Base-by-base conservation (phyloP, 2,797 vertebrate species). In the Ara ararauna region DNA sequence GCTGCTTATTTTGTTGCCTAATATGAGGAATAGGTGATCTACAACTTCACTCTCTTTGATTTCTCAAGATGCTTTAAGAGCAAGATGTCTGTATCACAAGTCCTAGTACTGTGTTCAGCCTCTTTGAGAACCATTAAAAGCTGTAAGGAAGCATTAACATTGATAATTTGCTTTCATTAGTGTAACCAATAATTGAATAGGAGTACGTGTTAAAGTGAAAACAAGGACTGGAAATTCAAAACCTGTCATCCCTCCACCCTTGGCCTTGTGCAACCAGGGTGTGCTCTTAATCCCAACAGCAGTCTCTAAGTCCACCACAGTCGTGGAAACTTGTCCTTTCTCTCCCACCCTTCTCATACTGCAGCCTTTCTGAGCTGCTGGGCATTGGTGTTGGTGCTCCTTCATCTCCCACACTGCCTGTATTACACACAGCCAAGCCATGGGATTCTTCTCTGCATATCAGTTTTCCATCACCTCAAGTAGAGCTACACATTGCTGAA, bases 351-450 rank as follows among this genome's bases (percentile, higher is more conserved):
- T 80, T 22, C 18, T 38, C 3, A 0, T 9, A 23, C 7, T 2
- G 14, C 26, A 29, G 40, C 10, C 29, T 2, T 16, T 7, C 4
- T 1, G 3, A 47, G 23, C 11, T 23, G 13, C 47, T n/a, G 30
- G 50, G 23, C 9, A 64, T 30, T 3, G 1, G 16, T 2, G 2
- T 36, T 0, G 0, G 11, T 13, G 3, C 7, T 29, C 3, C 7
- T 50, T 61, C 62, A n/a, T 20, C 16, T 42, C 5, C 60, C 24
- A 32, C 0, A 0, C 13, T 40, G 34, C 36, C 29, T 54, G 13
- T 58, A 51, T 51, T 51, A 36, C 36, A 47, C 29, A 23, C 34
- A 50, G 29, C 45, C 78, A 82, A 77, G 16, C 13, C 20, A 12
- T 2, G 16, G 62, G 32, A 30, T 6, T 44, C 4, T 3, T 7